Evolutionary conservation across 2,888 invertebrate species (phyloP).

Genomic region (Drosophila subquinaria): DNA sequence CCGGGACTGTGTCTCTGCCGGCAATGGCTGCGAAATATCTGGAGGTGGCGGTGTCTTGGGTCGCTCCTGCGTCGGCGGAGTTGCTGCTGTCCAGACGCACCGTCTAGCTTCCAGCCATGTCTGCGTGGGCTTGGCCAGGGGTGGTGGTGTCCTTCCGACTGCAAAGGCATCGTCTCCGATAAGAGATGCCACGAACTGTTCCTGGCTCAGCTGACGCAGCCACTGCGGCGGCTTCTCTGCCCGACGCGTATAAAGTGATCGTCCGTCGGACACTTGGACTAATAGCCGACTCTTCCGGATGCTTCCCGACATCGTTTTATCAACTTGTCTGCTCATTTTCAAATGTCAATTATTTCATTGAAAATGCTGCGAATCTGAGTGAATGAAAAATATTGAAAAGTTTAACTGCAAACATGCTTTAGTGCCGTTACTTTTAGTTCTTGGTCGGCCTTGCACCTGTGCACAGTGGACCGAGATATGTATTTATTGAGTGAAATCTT

Average conservation of each 20-base stretch:
- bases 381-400: not conserved
- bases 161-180: not conserved
- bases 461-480: not conserved
- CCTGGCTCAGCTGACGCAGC: not conserved
- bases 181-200: not conserved
- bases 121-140: not conserved
- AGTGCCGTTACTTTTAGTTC: not conserved
- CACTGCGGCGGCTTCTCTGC: not conserved
- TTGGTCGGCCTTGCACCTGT: not conserved
- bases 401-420: not conserved
- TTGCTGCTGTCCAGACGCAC: not conserved
- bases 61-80: not conserved
- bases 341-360: not conserved
- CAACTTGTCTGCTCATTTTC: not conserved
- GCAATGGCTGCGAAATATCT: not conserved
- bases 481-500: not conserved
- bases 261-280: not conserved
- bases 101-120: not conserved
- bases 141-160: not conserved
- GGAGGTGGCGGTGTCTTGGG: not conserved
- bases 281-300: not conserved
- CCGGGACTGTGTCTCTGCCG: no score
- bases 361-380: not conserved
- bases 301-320: not conserved
- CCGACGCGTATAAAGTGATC: not conserved